A percentile compares a stretch with the other conserved stretches of the same genome.
Conservation (phyloP, 1,140 invertebrate species). For the Drosophila ohnishii region DNA sequence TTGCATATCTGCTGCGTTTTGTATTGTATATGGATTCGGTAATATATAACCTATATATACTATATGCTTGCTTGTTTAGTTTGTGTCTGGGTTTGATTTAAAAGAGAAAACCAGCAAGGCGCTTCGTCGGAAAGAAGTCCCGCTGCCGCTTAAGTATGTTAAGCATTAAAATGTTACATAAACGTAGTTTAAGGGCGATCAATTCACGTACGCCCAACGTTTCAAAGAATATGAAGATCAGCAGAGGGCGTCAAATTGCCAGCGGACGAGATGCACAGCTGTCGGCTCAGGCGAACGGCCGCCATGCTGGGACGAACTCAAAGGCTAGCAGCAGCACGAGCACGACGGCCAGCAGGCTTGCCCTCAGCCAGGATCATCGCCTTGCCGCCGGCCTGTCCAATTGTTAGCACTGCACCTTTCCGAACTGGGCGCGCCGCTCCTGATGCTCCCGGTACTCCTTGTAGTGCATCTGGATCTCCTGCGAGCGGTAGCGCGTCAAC, state of each 20-base stretch:
- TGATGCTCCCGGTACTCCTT: slow-evolving; percentile 79
- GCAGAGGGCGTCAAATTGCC: neutral
- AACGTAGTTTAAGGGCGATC: slow-evolving; percentile 47
- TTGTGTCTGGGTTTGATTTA: slow-evolving; percentile 44
- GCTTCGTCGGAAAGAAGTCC: slow-evolving; percentile 21
- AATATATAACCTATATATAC: slow-evolving; percentile 57
- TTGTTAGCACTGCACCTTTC: slow-evolving; percentile 83
- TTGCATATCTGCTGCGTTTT: slow-evolving; percentile 63
- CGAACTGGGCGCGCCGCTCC: slow-evolving; percentile 75
- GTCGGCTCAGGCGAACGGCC: slow-evolving; percentile 31
- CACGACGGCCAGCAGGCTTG: slow-evolving; percentile 61
- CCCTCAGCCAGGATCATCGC: slow-evolving; percentile 73
- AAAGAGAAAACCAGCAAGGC: slow-evolving; percentile 51
- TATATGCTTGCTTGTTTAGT: slow-evolving; percentile 49
- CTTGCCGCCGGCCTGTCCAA: slow-evolving; percentile 51
- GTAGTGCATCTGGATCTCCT: slow-evolving; percentile 84
- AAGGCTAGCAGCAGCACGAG: slow-evolving; percentile 65
- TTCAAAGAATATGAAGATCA: slow-evolving; percentile 3
- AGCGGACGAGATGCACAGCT: slow-evolving; percentile 13
- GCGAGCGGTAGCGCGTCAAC: slow-evolving; percentile 95
- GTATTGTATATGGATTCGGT: slow-evolving; percentile 58
- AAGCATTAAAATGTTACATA: slow-evolving; percentile 57
- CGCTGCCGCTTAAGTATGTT: slow-evolving; percentile 62
- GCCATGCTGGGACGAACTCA: slow-evolving; percentile 45
- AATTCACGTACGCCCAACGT: slow-evolving; percentile 14